These are phyloP conservation scores for Lithophane socia DNA, from an alignment of 2,888 invertebrate species.

Conservation along the genomic window DNA sequence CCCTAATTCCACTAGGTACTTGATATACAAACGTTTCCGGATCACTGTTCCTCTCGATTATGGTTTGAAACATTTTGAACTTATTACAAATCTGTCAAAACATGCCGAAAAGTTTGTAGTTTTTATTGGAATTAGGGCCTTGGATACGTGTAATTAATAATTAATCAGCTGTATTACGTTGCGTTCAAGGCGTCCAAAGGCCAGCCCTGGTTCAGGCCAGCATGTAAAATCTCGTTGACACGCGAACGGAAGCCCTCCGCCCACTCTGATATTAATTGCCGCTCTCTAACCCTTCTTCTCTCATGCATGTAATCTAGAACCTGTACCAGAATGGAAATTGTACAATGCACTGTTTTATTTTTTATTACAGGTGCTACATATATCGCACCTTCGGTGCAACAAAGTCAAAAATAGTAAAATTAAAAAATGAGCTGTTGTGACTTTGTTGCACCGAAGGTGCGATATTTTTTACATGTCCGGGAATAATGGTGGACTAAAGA, in stretches of 20 bases:
- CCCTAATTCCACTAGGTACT: neutral
- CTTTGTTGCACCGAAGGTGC: no score
- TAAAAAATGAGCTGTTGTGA: no score
- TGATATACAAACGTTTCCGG: neutral
- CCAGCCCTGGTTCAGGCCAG: constrained; percentile 2
- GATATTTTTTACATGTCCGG: neutral
- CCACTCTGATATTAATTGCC: neutral
- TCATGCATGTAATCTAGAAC: constrained; percentile 28
- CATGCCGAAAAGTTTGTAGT: neutral
- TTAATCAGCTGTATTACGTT: constrained; percentile 18
- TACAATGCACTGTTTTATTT: neutral
- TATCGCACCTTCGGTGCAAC: no score
- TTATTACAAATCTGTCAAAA: neutral
- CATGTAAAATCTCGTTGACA: neutral
- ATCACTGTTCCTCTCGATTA: neutral
- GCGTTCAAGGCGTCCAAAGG: constrained; percentile 14
- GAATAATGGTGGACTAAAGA: neutral
- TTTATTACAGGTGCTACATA: neutral
- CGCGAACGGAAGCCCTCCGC: neutral
- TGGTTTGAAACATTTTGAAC: neutral
- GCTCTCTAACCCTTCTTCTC: neutral
- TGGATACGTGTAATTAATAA: neutral
- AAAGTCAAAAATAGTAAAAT: no score
- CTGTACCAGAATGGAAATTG: constrained; percentile 4
- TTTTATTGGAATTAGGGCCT: neutral